Percentiles rank a stretch among this genome's conserved stretches.
phyloP scores from a whole-genome alignment of 1,140 invertebrate genomes.

The Hydropsyche tenuis region DNA sequence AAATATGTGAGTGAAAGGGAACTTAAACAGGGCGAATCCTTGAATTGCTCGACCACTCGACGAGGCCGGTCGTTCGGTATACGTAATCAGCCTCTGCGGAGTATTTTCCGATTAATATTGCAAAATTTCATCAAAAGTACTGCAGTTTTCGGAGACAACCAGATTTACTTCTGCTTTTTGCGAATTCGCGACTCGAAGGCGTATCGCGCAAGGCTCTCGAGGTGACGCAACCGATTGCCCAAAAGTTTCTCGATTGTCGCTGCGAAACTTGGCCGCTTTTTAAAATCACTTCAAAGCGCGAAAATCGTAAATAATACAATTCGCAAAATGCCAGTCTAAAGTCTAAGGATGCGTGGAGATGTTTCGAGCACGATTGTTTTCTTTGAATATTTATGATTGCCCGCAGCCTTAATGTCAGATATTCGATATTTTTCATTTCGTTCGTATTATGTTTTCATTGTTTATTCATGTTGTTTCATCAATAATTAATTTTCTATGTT shows the following conservation, averaged over 20 bases:
- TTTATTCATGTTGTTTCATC: neutral
- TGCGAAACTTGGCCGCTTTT: constrained; percentile 5
- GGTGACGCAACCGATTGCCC: constrained; percentile 1
- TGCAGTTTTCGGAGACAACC: no score
- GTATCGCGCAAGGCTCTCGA: no score
- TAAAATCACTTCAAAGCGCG: neutral
- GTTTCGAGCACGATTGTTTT: no score
- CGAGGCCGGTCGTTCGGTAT: constrained; percentile 12
- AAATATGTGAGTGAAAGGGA: constrained; percentile 30
- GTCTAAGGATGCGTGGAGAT: no score
- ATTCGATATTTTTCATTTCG: no score
- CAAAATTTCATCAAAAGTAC: no score
- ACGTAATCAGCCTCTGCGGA: neutral
- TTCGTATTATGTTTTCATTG: neutral
- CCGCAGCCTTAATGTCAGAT: no score
- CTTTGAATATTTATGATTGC: no score
- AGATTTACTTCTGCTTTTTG: neutral
- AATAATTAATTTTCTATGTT: neutral
- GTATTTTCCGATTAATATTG: no score
- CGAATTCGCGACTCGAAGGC: neutral
- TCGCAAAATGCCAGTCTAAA: no score
- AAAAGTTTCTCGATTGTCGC: constrained; percentile 5
- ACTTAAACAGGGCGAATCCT: constrained; percentile 26
- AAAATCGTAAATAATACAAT: no score
- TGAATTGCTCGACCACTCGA: constrained; percentile 28